These are phyloP conservation scores for Pteria penguin DNA, from an alignment of 2,888 invertebrate species.

Conservation along the genomic window DNA sequence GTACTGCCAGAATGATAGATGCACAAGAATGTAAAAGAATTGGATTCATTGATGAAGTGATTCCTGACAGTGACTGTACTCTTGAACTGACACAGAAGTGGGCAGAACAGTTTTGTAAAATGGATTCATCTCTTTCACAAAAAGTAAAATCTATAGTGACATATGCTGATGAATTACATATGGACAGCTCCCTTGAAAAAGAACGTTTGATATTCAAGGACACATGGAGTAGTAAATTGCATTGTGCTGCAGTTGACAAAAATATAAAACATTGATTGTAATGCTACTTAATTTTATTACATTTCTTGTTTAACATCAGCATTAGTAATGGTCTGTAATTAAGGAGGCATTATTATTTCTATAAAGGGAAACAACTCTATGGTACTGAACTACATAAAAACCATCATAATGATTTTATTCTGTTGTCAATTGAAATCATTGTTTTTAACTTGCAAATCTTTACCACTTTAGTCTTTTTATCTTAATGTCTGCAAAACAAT, in stretches of 20 bases:
- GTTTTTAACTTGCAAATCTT: too few species aligned
- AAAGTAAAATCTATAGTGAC: conserved; percentile 75
- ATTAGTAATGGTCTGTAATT: too few species aligned
- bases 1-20: conserved; percentile 71
- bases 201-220: conserved; percentile 80
- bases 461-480: too few species aligned
- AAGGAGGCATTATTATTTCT: too few species aligned
- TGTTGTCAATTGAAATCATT: too few species aligned
- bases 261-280: conserved; percentile 80
- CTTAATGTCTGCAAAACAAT: too few species aligned
- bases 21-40: conserved; percentile 77
- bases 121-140: conserved; percentile 62
- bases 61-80: conserved; percentile 65
- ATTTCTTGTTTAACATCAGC: too few species aligned
- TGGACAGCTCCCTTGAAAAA: conserved; percentile 64
- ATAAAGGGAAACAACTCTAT: too few species aligned
- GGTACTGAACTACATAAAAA: too few species aligned
- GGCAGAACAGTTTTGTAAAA: conserved; percentile 69
- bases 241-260: conserved; percentile 75
- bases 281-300: too few species aligned
- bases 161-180: conserved; percentile 57
- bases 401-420: too few species aligned
- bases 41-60: conserved; percentile 79
- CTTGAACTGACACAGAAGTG: conserved; percentile 72
- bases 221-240: conserved; percentile 80